Conservation (phyloP, 53 echinoderm and acorn worm genomes). For the Apostichopus leukothele region DNA sequence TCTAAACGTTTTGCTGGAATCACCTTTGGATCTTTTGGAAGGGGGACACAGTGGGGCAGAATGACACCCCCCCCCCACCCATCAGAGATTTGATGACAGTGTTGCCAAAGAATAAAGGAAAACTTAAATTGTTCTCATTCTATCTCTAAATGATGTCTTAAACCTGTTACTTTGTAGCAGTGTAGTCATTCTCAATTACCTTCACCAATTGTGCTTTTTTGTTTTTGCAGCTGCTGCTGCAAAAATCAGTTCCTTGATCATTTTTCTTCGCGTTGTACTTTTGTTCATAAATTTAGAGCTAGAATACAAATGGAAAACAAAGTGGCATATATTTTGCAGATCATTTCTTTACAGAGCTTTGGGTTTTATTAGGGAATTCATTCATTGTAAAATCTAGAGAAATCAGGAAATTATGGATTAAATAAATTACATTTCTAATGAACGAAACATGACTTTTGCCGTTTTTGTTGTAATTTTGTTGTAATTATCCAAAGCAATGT, state of each 20-base stretch:
- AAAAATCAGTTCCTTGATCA: not conserved
- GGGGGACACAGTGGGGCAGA: too few relatives aligned
- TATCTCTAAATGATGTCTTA: too few relatives aligned
- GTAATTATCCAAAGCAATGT: too few relatives aligned
- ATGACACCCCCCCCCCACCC: too few relatives aligned
- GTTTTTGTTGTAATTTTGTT: not conserved
- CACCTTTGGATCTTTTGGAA: too few relatives aligned
- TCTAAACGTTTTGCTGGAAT: too few relatives aligned
- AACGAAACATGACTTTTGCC: not conserved
- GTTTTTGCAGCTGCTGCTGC: not conserved
- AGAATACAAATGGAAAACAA: not conserved
- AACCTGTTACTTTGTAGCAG: too few relatives aligned
- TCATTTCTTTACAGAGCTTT: not conserved
- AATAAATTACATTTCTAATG: not conserved
- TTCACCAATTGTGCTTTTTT: not conserved
- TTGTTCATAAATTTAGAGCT: not conserved
- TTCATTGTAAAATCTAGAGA: not conserved
- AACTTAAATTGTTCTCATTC: too few relatives aligned
- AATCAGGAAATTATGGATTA: not conserved
- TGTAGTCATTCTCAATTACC: not conserved
- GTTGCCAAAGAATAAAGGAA: too few relatives aligned
- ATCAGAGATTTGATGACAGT: too few relatives aligned
- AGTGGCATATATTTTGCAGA: not conserved
- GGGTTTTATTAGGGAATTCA: not conserved
- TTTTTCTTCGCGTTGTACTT: not conserved